Conservation (phyloP, 2,113 vertebrate genomes). For the Climacteris rufus region DNA sequence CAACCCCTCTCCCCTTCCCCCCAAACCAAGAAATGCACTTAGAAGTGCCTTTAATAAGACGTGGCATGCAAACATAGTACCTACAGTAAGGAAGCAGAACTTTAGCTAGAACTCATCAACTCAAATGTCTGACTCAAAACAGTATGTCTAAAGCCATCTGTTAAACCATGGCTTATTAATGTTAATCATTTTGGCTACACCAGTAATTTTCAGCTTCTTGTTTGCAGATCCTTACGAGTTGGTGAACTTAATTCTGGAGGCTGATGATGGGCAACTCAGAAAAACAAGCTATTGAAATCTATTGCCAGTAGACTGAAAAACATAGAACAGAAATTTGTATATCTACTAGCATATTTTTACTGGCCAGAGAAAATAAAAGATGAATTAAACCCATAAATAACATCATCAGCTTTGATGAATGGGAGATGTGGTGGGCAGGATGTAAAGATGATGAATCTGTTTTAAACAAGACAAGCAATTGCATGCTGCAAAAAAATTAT, state of each 20-base stretch:
- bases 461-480: constrained; percentile 29
- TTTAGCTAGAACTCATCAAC: constrained; percentile 21
- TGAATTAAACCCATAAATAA: constrained; percentile 39
- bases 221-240: not conserved
- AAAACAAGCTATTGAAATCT: not conserved
- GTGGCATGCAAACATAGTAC: not conserved
- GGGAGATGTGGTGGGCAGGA: not conserved
- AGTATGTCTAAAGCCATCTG: constrained; percentile 16
- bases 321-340: not conserved
- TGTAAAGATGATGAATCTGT: constrained; percentile 22
- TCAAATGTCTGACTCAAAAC: constrained; percentile 26
- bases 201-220: not conserved
- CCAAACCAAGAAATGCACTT: not conserved
- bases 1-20: no score
- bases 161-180: constrained; percentile 17
- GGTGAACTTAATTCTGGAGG: not conserved
- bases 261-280: not conserved
- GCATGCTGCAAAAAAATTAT: constrained; percentile 48
- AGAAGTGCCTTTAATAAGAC: not conserved
- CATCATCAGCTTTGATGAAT: constrained; percentile 4
- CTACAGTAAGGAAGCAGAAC: constrained; percentile 17
- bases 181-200: constrained; percentile 37
- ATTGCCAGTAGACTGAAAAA: not conserved
- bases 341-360: constrained; percentile 7
- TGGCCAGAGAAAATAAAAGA: constrained; percentile 10